Evolutionary conservation across 2,797 vertebrate species (phyloP).

Genomic region (Bradypodion ventrale): DNA sequence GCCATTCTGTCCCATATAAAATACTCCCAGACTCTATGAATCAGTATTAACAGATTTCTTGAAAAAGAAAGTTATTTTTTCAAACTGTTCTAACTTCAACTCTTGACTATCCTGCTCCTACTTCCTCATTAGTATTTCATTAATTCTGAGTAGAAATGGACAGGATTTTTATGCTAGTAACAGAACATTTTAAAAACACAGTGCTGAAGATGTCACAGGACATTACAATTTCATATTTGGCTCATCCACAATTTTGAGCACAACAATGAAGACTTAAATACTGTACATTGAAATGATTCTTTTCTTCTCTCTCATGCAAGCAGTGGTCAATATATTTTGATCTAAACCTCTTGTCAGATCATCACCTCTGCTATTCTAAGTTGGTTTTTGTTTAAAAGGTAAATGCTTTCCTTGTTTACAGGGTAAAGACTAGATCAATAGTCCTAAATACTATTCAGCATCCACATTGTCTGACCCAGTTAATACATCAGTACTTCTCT

Average conservation of each 20-base stretch:
- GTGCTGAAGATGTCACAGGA: background rate
- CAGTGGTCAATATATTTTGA: slow-evolving; percentile 71
- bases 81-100: background rate
- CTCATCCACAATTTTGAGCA: background rate
- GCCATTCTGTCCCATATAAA: background rate
- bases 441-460: slow-evolving; percentile 52
- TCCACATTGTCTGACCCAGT: slow-evolving; percentile 67
- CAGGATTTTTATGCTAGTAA: background rate
- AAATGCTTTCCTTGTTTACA: slow-evolving; percentile 45
- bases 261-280: background rate
- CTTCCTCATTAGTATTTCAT: background rate
- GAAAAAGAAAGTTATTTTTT: background rate
- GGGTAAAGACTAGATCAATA: slow-evolving; percentile 75
- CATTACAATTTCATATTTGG: background rate
- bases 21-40: background rate
- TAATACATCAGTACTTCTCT: slow-evolving; percentile 71
- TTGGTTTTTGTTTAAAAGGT: slow-evolving; percentile 55
- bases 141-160: background rate
- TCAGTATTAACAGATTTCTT: background rate
- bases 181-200: background rate
- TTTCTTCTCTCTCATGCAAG: slow-evolving; percentile 73
- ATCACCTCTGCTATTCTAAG: slow-evolving; percentile 63
- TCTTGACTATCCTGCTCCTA: background rate
- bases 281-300: background rate
- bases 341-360: slow-evolving; percentile 71